phyloP scores from a whole-genome alignment of 2,797 vertebrate species.

The Sarcophilus harrisii region DNA sequence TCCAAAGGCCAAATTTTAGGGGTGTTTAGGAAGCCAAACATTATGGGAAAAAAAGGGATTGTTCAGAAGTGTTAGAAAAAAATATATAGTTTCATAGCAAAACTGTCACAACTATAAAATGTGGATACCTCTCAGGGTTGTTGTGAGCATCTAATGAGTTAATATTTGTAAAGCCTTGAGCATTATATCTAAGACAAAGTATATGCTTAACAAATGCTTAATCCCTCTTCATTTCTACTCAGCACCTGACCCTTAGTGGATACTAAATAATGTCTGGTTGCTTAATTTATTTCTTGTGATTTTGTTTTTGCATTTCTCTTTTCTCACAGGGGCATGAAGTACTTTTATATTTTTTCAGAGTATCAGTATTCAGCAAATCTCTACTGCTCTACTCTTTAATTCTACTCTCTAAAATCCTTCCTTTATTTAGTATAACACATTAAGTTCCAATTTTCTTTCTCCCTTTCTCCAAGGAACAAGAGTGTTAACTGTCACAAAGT shows the following conservation, averaged over 20 bases:
- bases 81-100: background rate
- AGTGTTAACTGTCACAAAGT: slow-evolving; percentile 76
- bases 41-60: background rate
- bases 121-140: background rate
- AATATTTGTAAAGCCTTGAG: background rate
- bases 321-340: background rate
- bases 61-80: background rate
- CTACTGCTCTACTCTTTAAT: background rate
- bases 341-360: slow-evolving; percentile 48
- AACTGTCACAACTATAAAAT: background rate
- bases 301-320: slow-evolving; percentile 16
- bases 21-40: background rate
- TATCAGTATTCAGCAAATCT: slow-evolving; percentile 48
- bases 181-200: background rate
- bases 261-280: background rate
- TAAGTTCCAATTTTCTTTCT: slow-evolving; percentile 28
- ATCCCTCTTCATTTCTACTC: background rate
- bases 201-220: background rate
- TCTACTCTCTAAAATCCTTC: slow-evolving; percentile 61
- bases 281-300: background rate
- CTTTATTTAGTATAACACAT: background rate
- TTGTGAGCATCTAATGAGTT: background rate
- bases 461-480: slow-evolving; percentile 60
- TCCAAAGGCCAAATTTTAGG: background rate
- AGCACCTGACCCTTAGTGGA: background rate